Base-by-base conservation (phyloP, 2,797 vertebrate genomes). In the Enteromius unitaeniatus region DNA sequence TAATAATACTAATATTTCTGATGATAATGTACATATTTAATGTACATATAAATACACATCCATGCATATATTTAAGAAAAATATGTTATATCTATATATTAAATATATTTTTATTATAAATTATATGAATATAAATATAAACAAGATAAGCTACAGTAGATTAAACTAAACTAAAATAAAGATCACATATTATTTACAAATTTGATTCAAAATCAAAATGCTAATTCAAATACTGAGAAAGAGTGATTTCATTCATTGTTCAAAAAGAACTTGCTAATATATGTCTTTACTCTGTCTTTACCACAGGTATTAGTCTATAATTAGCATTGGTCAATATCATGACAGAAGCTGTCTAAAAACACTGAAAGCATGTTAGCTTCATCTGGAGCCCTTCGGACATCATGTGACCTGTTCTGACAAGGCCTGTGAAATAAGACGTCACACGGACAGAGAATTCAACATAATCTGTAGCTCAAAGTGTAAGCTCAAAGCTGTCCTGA, bases 401-500 rank as follows among this genome's bases (percentile, higher is more conserved):
- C 47, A 79, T 42, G 78, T 19, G 14, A 79, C 67, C 78, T 45
- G 67, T 58, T 45, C 14, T 31, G n/a, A 42, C 51, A 58, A 58
- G 51, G 51, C 23, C 67, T 31, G 37, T 72, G 79, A 81, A 55
- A 81, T 31, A 60, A 72, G 40, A 69, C 10, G 10, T 80, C 51
- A 42, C 15, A 26, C 65, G 3, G 34, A 58, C n/a, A 23, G 31
- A 55, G 13, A 62, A 64, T 17, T 31, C 11, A 10, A 28, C 45
- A 31, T 78, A 65, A 78, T 78, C 40, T 47, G 26, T 49, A 65
- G 76, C 60, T 64, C 60, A 74, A 42, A 84, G 70, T 53, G 10
- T 75, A 55, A 77, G 47, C 60, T 81, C 19, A 72, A 78, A 62
- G 28, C 28, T 10, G 2, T 65, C 80, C 69, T 37, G 28, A 82